phyloP scores from a whole-genome alignment of 2,888 invertebrate species.

The Rhagonycha lutea region DNA sequence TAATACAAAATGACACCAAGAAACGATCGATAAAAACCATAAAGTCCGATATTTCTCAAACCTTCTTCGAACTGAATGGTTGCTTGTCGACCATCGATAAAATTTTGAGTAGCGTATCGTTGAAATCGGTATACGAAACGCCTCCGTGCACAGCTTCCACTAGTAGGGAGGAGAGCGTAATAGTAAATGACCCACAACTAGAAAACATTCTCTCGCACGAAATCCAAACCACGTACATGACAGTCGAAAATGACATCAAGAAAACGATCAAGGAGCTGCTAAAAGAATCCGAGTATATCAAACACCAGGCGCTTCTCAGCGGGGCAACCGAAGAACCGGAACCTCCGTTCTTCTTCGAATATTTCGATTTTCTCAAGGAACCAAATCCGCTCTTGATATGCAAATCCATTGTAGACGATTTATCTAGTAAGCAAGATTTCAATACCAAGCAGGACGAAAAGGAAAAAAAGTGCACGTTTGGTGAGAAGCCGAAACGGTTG shows the following conservation, averaged over 20 bases:
- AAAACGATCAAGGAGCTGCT: constrained; percentile 11
- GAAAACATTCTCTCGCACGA: not conserved
- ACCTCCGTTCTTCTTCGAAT: constrained; percentile 11
- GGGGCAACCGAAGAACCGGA: constrained; percentile 15
- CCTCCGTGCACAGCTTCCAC: not conserved
- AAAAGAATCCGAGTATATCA: constrained; percentile 18
- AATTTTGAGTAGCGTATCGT: not conserved
- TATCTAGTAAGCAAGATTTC: not conserved
- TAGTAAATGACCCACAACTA: not conserved
- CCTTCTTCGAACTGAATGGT: not conserved
- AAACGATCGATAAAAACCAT: not conserved
- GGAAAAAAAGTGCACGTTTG: not conserved
- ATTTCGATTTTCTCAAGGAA: not conserved
- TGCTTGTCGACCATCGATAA: not conserved
- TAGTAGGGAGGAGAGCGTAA: not conserved
- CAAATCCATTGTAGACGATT: not conserved
- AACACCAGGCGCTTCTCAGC: constrained; percentile 10
- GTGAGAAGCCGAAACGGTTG: not conserved
- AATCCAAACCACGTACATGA: constrained; percentile 3
- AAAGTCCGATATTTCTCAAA: not conserved
- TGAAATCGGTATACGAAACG: not conserved
- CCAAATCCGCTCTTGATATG: not conserved
- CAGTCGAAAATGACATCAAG: constrained; percentile 19
- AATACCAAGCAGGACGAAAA: not conserved
- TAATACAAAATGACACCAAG: not conserved